phyloP scores from a whole-genome alignment of 2,797 vertebrate species.

The Ispidina lecontei region DNA sequence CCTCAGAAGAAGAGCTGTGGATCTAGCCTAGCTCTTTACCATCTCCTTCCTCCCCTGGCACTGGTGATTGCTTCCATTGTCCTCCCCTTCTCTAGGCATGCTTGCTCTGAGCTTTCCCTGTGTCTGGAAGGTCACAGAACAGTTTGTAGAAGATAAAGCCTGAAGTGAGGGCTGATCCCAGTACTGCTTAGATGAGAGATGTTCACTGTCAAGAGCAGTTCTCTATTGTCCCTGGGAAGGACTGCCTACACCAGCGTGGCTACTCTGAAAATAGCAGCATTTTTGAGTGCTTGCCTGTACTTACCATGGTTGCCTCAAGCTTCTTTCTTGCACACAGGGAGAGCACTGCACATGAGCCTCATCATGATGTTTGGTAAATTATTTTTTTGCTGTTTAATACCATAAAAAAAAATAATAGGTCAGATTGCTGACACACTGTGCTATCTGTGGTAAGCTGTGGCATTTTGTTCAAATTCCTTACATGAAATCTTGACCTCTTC shows the following conservation, averaged over 20 bases:
- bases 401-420: background rate
- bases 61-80: background rate
- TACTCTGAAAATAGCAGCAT: background rate
- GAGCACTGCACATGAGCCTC: background rate
- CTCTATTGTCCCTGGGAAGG: background rate
- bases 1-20: background rate
- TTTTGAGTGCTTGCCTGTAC: background rate
- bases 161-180: background rate
- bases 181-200: background rate
- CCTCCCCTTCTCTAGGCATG: background rate
- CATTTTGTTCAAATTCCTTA: background rate
- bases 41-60: background rate
- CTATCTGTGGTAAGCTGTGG: background rate
- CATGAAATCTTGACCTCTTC: background rate
- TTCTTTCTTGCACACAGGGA: background rate
- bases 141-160: background rate
- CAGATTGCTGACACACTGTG: background rate
- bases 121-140: background rate
- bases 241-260: background rate
- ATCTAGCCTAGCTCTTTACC: background rate
- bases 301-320: background rate
- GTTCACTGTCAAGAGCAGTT: background rate
- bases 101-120: background rate
- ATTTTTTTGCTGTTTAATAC: background rate
- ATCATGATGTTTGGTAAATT: background rate